Evolutionary conservation across 2,113 vertebrate genomes (phyloP), one percentile per base, ranked within the genome.

Genomic region (Hippopotamus amphibius): DNA sequence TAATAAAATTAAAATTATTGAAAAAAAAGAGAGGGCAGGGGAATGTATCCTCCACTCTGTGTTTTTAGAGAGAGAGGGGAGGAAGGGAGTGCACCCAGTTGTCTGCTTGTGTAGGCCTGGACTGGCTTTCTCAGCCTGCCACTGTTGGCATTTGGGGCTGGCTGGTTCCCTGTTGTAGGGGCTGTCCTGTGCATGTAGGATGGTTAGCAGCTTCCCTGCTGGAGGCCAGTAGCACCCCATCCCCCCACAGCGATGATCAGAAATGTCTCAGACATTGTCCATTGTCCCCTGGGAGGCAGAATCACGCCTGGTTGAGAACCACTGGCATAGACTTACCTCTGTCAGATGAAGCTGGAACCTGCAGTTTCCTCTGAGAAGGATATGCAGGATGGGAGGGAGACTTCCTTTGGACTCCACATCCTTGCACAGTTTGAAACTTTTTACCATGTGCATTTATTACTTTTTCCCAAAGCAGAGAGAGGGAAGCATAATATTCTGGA

Each of bases 371-470:
- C 55, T 4, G 33, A 86, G 30, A 77, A 95, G 11, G 43, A 63
- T 4, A 1, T 48, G 24, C 22, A 14, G 63, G 48, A 6, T 63
- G 9, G 50, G 43, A 77, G 24, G 37, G 43, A 79, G 21, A 28
- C 92, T 91, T 76, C 21, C 63, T 86, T 53, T 82, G 26, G 6
- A 86, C 26, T n/a, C 53, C 10, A 0, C 11, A 24, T 83, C n/a
- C 79, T 61, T 89, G 4, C 48, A 4, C 57, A 22, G 13, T 83
- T 77, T 86, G 84, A 79, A 90, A 93, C 93, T 92, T 89, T 71
- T 37, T 77, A 53, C 37, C 68, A 17, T 50, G 33, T 76, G 50
- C 50, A 4, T 79, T 30, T 85, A 85, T 74, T 61, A 19, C 30
- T 71, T 79, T 72, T 74, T 90, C 63, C 71, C 72, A 65, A 57